Conservation (phyloP, 1,140 invertebrate genomes). For the Orussus abietinus region DNA sequence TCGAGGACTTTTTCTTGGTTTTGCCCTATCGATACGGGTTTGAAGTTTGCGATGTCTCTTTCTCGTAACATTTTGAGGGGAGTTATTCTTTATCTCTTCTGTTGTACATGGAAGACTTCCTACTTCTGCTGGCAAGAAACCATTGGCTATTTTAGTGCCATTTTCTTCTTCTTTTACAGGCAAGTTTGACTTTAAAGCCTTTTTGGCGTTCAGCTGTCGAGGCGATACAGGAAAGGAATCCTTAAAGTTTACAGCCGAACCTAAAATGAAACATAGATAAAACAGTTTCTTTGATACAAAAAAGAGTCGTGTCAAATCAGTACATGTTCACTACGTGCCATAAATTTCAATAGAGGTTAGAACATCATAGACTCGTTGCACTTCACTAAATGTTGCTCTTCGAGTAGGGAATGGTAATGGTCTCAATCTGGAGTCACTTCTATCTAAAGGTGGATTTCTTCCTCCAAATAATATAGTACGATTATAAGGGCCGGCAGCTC, state of each 20-base stretch:
- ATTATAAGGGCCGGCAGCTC: constrained; percentile 73
- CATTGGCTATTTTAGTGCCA: too few species aligned
- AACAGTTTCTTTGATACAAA: constrained; percentile 1
- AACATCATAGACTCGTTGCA: constrained; percentile 70
- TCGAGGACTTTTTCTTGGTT: constrained; percentile 52
- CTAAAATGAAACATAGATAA: constrained; percentile 36
- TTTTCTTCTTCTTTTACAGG: constrained; percentile 19
- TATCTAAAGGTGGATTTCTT: constrained; percentile 64
- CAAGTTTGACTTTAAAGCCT: constrained; percentile 27
- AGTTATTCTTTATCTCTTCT: too few species aligned
- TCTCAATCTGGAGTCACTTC: constrained; percentile 64
- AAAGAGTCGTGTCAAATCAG: constrained; percentile 10
- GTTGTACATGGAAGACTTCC: too few species aligned
- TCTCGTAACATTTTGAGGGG: too few species aligned
- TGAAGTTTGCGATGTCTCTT: constrained; percentile 26
- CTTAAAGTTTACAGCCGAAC: constrained; percentile 53
- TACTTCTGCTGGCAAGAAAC: too few species aligned
- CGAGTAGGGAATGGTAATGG: constrained; percentile 79
- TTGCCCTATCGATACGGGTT: constrained; percentile 51
- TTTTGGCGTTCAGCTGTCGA: constrained; percentile 37
- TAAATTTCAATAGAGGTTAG: constrained; percentile 71
- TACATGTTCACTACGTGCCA: constrained; percentile 52
- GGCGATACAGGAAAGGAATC: constrained; percentile 47
- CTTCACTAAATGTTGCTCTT: constrained; percentile 77
- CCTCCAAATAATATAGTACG: constrained; percentile 71